Evolutionary conservation across 2,888 invertebrate species (phyloP).

Genomic region (Pandemis corylana): DNA sequence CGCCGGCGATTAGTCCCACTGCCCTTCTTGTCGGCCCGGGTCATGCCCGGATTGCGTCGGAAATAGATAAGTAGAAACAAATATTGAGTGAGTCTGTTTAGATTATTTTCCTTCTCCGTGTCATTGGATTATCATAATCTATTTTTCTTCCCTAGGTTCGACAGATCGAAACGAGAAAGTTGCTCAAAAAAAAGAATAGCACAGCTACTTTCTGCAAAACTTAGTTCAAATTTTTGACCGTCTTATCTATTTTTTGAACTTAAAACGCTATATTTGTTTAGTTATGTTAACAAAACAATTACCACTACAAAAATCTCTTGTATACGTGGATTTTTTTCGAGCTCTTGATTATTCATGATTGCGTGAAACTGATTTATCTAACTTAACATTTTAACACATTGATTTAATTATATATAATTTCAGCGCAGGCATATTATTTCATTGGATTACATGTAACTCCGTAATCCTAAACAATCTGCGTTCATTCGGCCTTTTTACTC

Average conservation of each 20-base stretch:
- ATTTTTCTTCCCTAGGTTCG: slow-evolving; percentile 16
- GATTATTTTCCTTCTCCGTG: slow-evolving; percentile 33
- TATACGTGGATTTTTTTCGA: too few species aligned
- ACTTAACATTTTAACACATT: too few species aligned
- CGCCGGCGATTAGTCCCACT: slow-evolving; percentile 74
- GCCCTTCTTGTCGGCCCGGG: slow-evolving; percentile 67
- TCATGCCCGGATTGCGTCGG: slow-evolving; percentile 58
- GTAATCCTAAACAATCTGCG: too few species aligned
- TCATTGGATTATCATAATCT: slow-evolving; percentile 29
- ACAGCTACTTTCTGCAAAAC: background rate
- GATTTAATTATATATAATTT: too few species aligned
- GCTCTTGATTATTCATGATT: too few species aligned
- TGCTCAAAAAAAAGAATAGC: background rate
- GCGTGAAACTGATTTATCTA: too few species aligned
- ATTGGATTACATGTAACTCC: too few species aligned
- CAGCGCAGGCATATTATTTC: too few species aligned
- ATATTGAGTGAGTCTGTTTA: slow-evolving; percentile 52
- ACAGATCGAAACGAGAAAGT: background rate
- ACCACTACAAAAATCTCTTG: too few species aligned
- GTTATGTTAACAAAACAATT: too few species aligned
- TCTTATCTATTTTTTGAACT: background rate
- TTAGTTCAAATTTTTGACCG: background rate
- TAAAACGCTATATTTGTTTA: too few species aligned
- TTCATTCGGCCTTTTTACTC: too few species aligned
- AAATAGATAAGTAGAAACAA: slow-evolving; percentile 70